Evolutionary conservation across 2,797 vertebrate species (phyloP), one percentile per base, ranked within the genome.

Genomic region (Bradypus variegatus): DNA sequence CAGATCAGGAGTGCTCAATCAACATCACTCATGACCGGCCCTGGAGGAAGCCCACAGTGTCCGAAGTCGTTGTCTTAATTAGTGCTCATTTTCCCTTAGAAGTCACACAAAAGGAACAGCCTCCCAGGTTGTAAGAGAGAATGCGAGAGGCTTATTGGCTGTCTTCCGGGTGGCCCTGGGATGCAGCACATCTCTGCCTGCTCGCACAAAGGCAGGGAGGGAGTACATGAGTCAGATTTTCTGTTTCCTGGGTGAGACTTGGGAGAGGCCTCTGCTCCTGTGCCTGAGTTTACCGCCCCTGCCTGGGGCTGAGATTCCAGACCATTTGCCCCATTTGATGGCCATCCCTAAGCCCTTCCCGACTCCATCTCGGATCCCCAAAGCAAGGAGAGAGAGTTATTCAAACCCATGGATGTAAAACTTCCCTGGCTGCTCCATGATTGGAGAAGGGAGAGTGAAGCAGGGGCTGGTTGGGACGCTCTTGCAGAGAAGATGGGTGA

Each of bases 71-170:
- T 58, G 21, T 58, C 58, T 58, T 58, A 55, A 55, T 55, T 6
- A 58, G 58, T 58, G 58, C 58, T 58, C 7, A 36, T 79, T 78
- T 36, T 33, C 53, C 77, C 36, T 79, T 8, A 58, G 53, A 36
- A 36, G n/a, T n/a, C 58, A 58, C 21, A 79, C 25, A 97, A 96
- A 97, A 95, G 86, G 90, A 89, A 94, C 55, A 75, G 58, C 33
- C 45, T 79, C 95, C 89, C 94, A 91, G 97, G 95, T 96, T 23
- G 6, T 58, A 58, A 58, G 58, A 8, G 21, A 8, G 18, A 23
- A 12, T 83, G 87, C 89, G 96, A 95, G 93, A 90, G 95, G 95
- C 96, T 96, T 96, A 96, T 96, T 96, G 96, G 93, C 58, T 23
- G 19, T 23, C 55, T 58, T 58, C 21, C 0, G 6, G 21, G 58